Percentiles rank a stretch among this genome's conserved stretches.
These are phyloP conservation scores for Odontamblyopus rebecca DNA, from an alignment of 2,797 vertebrate species.

Conservation along the genomic window DNA sequence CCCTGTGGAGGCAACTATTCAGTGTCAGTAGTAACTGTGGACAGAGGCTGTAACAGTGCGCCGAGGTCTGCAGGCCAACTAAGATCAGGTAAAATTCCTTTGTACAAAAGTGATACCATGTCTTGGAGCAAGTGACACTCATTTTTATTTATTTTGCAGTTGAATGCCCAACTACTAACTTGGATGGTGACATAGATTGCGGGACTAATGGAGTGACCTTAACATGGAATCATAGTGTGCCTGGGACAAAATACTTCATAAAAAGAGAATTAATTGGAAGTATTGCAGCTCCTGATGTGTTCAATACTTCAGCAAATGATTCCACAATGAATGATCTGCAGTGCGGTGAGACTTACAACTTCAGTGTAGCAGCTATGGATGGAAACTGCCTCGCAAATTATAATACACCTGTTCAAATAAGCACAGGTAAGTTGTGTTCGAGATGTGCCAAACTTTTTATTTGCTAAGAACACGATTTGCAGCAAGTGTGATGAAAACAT, in stretches of 20 bases:
- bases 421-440: conserved; percentile 55
- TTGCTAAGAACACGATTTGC: not conserved
- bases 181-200: conserved; percentile 53
- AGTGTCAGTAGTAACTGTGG: conserved; percentile 60
- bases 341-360: conserved; percentile 62
- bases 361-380: conserved; percentile 48
- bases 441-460: not conserved
- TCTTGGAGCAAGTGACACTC: not conserved
- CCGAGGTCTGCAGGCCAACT: conserved; percentile 47
- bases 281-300: not conserved
- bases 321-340: conserved; percentile 35
- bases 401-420: conserved; percentile 46
- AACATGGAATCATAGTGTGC: conserved; percentile 53
- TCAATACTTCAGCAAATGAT: conserved; percentile 31
- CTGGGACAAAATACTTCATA: conserved; percentile 46
- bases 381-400: conserved; percentile 55
- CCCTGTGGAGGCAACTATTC: conserved; percentile 64
- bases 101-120: not conserved
- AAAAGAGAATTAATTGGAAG: conserved; percentile 25
- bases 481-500: not conserved
- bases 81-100: conserved; percentile 55
- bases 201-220: conserved; percentile 47
- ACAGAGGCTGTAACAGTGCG: conserved; percentile 57
- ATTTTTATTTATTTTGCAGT: conserved; percentile 36
- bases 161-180: conserved; percentile 58